Evolutionary conservation across 2,113 vertebrate genomes (phyloP).

Genomic region (Grammomys dolichurus): DNA sequence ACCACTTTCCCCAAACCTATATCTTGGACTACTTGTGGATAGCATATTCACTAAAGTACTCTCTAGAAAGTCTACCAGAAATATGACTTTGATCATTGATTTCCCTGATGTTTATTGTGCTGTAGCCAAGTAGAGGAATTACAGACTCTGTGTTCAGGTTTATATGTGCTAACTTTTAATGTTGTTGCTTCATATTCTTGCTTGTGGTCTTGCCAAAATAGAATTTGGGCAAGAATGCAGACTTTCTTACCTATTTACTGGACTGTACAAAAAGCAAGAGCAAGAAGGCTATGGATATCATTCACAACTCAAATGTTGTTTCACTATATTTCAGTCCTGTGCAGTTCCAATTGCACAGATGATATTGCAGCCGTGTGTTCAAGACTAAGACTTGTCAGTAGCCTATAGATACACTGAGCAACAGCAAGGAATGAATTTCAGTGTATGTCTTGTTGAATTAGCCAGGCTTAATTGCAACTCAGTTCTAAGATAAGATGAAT

Average conservation of each 20-base stretch:
- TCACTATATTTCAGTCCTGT: background rate
- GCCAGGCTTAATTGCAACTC: background rate
- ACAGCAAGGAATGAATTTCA: background rate
- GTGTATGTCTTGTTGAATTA: background rate
- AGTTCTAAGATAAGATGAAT: background rate
- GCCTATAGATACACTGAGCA: background rate
- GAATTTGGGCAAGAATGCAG: background rate
- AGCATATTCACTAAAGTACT: background rate
- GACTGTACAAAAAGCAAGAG: background rate
- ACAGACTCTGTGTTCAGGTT: background rate
- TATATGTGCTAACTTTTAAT: background rate
- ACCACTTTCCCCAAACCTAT: background rate
- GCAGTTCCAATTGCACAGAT: background rate
- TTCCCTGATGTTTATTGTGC: background rate
- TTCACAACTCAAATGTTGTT: background rate
- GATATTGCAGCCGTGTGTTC: background rate
- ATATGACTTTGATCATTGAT: background rate
- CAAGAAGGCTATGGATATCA: background rate
- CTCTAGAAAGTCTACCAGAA: background rate
- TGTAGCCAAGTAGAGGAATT: background rate
- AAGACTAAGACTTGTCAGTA: slow-evolving; percentile 3
- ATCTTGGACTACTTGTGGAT: background rate
- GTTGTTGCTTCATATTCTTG: background rate
- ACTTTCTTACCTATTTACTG: slow-evolving; percentile 3
- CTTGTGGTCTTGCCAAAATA: background rate